phyloP scores from a whole-genome alignment of 2,113 vertebrate genomes.

The Nansenia antarctica region DNA sequence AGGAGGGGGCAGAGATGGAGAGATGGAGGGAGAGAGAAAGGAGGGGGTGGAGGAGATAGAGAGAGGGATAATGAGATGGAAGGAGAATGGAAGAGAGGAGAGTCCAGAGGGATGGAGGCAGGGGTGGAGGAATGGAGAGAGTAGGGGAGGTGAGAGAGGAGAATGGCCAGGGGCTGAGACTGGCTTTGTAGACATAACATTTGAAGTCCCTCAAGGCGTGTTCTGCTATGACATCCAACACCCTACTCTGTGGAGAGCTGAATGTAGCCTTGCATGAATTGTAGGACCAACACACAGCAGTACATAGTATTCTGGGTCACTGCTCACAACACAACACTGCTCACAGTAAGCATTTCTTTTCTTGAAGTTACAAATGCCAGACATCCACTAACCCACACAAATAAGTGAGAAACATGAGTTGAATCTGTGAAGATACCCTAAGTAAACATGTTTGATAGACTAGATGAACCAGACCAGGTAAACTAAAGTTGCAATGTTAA shows the following conservation, averaged over 20 bases:
- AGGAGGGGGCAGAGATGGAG: not conserved
- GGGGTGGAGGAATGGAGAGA: not conserved
- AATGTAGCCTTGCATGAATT: not conserved
- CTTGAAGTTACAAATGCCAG: too few relatives aligned
- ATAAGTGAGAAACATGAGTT: too few relatives aligned
- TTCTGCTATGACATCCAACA: slow-evolving; percentile 1
- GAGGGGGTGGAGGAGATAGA: not conserved
- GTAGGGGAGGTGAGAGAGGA: not conserved
- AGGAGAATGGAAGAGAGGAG: not conserved
- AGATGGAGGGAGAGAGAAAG: not conserved
- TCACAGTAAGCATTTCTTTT: not conserved
- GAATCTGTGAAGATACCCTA: too few relatives aligned
- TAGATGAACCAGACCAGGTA: not conserved
- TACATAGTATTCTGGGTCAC: not conserved
- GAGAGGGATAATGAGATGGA: not conserved
- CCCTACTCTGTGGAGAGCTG: not conserved
- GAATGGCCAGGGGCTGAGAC: not conserved
- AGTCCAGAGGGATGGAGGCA: not conserved
- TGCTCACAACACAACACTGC: not conserved
- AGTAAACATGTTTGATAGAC: not conserved
- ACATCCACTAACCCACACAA: too few relatives aligned
- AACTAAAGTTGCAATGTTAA: too few relatives aligned
- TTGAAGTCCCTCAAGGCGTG: not conserved
- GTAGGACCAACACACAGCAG: not conserved
- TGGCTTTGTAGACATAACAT: slow-evolving; percentile 1